Conservation (phyloP, 1,140 invertebrate genomes). For the Sinonovacula constricta region DNA sequence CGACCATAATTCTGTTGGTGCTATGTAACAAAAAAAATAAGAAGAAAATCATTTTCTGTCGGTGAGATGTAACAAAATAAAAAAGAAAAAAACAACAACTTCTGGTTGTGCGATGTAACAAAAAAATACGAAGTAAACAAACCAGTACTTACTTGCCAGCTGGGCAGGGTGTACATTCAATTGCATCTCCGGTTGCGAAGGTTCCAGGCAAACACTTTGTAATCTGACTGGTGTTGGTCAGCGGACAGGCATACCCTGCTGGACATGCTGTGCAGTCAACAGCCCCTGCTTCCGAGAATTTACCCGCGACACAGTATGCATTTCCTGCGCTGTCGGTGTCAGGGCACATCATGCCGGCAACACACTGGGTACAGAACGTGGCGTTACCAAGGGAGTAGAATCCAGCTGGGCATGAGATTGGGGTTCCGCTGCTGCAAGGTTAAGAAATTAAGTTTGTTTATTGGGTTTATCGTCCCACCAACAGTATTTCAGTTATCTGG, state of each 20-base stretch:
- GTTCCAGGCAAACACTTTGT: constrained; percentile 62
- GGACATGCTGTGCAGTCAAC: constrained; percentile 66
- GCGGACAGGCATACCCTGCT: constrained; percentile 65
- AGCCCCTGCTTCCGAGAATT: constrained; percentile 55
- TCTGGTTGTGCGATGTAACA: no score
- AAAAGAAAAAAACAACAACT: no score
- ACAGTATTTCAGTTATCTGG: no score
- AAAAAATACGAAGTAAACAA: not conserved
- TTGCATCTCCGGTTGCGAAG: constrained; percentile 65
- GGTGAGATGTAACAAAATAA: no score
- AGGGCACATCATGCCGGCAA: constrained; percentile 65
- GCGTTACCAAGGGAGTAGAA: constrained; percentile 64
- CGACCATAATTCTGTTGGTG: no score
- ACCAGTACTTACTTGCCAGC: constrained; percentile 52
- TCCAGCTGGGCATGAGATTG: constrained; percentile 59
- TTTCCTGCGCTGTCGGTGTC: constrained; percentile 60
- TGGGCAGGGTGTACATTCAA: constrained; percentile 64
- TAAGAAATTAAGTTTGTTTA: no score
- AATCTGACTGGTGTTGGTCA: constrained; percentile 46
- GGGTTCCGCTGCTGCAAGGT: constrained; percentile 28
- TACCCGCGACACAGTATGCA: constrained; percentile 57
- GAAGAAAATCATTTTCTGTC: no score
- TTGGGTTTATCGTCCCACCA: no score
- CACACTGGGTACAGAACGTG: constrained; percentile 65
- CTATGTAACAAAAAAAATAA: no score